Evolutionary conservation across 92 coral and sea anemone species (phyloP), one percentile per base, ranked within the genome.

Genomic region (Parazoanthus darwini): DNA sequence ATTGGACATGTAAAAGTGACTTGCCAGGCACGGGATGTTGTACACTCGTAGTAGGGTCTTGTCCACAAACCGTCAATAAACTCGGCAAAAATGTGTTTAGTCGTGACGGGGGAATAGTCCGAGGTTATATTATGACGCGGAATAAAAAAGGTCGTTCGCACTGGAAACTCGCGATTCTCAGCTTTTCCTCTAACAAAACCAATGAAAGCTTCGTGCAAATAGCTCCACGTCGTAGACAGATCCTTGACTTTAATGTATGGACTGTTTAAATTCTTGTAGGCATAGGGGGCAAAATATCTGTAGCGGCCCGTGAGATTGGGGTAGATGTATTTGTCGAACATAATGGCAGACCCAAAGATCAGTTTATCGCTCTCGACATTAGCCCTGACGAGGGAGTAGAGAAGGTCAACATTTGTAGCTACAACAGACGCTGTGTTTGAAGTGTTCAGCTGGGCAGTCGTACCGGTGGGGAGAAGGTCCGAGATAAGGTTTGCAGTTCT

Each of bases 61-160:
- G 96, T 93, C 98, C 98, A 95, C 43, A 95, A 74, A 0, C 98
- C 98, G 59, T 95, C 98, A 16, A 89, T 80, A 4, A 94, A 82
- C 88, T 93, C 98, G 74, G 91, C 98, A 83, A 95, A 95, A 35
- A 26, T 73, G 29, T 95, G 98, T 25, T 90, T 89, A 39, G 94
- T 70, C 23, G 51, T 72, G 14, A 90, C 79, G 33, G 77, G 94
- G 25, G 88, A 58, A 51, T 50, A 82, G 43, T 89, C 91, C 16
- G 92, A 56, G 25, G 93, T 66, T 77, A 78, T 23, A 43, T 92
- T 90, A 10, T 70, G 59, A 65, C 91, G 85, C 5, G 91, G 89
- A 72, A 79, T 93, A 74, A 90, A 95, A 80, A 90, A 90, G 0
- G 98, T 95, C 1, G 93, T 93, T 18, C 98, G 86, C 22, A 25